phyloP scores from a whole-genome alignment of 2,113 vertebrate species.

The Oreochromis tanganicae region DNA sequence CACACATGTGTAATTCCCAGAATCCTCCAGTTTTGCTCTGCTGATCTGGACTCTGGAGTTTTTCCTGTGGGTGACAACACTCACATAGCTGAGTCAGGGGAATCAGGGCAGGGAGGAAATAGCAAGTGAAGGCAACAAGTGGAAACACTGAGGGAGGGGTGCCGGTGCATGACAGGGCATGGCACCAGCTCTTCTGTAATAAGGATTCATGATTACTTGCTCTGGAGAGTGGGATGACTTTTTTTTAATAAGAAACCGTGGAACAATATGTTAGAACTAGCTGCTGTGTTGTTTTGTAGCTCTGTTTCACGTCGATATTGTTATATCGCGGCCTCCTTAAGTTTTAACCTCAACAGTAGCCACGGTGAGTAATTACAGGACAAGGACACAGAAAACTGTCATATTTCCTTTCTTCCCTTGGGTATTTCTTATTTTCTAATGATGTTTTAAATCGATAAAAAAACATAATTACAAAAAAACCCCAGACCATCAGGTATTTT shows the following conservation, averaged over 20 bases:
- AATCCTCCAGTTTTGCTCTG: conserved; percentile 87
- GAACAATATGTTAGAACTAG: background rate
- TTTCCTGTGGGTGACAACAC: conserved; percentile 80
- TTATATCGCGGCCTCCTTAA: background rate
- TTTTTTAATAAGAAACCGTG: background rate
- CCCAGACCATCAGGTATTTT: background rate
- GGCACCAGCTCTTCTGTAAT: conserved; percentile 13
- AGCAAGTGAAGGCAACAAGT: conserved; percentile 53
- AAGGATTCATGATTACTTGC: background rate
- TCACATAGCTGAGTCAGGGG: conserved; percentile 67
- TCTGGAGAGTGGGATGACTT: background rate
- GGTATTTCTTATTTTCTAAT: background rate
- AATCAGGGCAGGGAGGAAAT: conserved; percentile 53
- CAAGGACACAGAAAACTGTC: background rate
- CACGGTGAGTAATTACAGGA: background rate
- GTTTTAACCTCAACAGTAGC: background rate
- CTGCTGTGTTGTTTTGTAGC: background rate
- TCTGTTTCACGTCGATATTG: background rate
- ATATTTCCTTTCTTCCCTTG: background rate
- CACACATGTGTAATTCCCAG: conserved; percentile 96
- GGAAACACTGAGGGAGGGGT: conserved; percentile 37
- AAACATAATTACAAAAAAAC: background rate
- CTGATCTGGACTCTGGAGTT: conserved; percentile 94
- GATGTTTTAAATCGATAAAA: background rate
- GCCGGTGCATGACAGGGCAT: conserved; percentile 18